These are phyloP conservation scores for Cheirogaleus medius DNA, from an alignment of 2,113 vertebrate genomes.

Conservation along the genomic window DNA sequence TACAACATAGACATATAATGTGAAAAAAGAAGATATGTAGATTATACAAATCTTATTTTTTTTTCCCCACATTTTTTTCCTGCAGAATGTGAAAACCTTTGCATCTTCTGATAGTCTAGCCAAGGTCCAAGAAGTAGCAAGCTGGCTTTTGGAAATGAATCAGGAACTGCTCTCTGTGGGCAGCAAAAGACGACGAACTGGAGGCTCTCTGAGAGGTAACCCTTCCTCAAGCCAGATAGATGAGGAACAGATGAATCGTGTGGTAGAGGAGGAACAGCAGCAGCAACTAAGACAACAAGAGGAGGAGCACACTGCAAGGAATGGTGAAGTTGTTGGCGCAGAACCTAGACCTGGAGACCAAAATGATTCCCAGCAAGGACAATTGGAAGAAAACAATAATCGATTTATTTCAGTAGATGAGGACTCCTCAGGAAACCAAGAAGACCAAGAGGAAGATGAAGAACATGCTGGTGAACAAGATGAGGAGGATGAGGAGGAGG, in stretches of 20 bases:
- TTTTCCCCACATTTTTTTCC: conserved; percentile 39
- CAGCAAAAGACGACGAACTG: conserved; percentile 96
- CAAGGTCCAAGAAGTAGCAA: conserved; percentile 99
- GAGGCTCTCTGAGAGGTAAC: conserved; percentile 95
- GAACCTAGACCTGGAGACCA: conserved; percentile 82
- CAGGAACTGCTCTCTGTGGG: conserved; percentile 99
- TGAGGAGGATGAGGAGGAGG: conserved; percentile 90
- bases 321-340: conserved; percentile 85
- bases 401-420: conserved; percentile 85
- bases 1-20: not conserved
- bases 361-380: conserved; percentile 83
- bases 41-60: conserved; percentile 56
- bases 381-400: conserved; percentile 89
- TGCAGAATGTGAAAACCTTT: conserved; percentile 98
- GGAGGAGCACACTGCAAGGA: conserved; percentile 85
- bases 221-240: conserved; percentile 93
- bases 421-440: conserved; percentile 86
- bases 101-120: conserved; percentile 99
- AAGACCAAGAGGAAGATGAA: conserved; percentile 89
- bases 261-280: conserved; percentile 91
- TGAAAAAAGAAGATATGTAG: not conserved
- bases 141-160: conserved; percentile 99
- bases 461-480: conserved; percentile 91
- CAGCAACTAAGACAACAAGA: conserved; percentile 84
- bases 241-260: conserved; percentile 94